Evolutionary conservation across 2,797 vertebrate genomes (phyloP), one percentile per base, ranked within the genome.

Genomic region (Eleutherodactylus coqui): DNA sequence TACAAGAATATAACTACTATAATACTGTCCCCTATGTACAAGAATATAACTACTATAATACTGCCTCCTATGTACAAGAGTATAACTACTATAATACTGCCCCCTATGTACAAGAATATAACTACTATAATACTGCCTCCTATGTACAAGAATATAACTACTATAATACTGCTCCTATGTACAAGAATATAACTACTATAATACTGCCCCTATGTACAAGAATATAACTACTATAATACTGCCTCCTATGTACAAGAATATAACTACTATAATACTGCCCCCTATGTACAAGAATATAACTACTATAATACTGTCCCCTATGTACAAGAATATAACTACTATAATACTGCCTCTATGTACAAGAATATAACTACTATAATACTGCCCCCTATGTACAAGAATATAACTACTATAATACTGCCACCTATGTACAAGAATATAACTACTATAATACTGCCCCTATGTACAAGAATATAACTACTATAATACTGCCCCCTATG

Each of bases 1-100:
- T 72, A 72, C 69, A 72, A 38, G 36, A 72, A 72, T 72, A 72
- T 43, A 72, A 72, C 38, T 72, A 72, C 38, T 72, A 43, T 72
- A 72, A 72, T 72, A 41, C 69, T 72, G 38, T n/a, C 36, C 7
- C 38, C 24, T 72, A 72, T 72, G 9, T 72, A 64, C 29, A 64
- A 34, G 60, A 64, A 64, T 64, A 34, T 64, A 64, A 34, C 60
- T 64, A 64, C 60, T 64, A 64, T 34, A 64, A 64, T 64, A 64
- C 60, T 64, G 60, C 55, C 53, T 27, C 9, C 55, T 60, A 60
- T 60, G n/a, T 60, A 60, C 55, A 60, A 60, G 55, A 60, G 32
- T 32, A 64, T 64, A 29, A 32, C 60, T 64, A 64, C 60, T 64
- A 64, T 64, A 64, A 64, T 27, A 60, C n/a, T 60, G n/a, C 9